Base-by-base conservation (phyloP, 2,888 invertebrate genomes). In the Acleris sparsana region DNA sequence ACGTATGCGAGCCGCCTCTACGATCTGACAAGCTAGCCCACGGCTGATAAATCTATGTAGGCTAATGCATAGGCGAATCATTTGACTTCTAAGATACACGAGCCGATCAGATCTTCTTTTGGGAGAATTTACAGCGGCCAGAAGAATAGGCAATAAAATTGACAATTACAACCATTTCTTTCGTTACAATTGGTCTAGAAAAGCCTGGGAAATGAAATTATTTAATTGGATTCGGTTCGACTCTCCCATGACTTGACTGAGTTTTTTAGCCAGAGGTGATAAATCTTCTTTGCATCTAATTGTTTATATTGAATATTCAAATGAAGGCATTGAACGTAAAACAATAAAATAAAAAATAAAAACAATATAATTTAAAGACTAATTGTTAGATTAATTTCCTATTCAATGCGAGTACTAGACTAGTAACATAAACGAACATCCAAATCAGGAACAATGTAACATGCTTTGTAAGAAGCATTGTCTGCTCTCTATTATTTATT, bases 151-250 rank as follows among this genome's bases (percentile, higher is more conserved):
- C 73, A 75, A 73, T 73, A 75, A 71, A 76, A 76, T 72, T 73
- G 72, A 73, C 80, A 79, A 78, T 80, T 76, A 80, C 75, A 76
- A 72, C 63, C 63, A 71, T 73, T 80, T 74, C 78, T 79, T 82
- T 84, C 82, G 77, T 84, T 80, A 62, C 70, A 67, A 80, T 76
- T 78, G 77, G 72, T 79, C 75, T 76, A 77, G 76, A 80, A 78
- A 76, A 70, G 74, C 71, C 74, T 82, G 80, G 73, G 80, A 84
- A 70, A 80, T 74, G 78, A 76, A 83, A 78, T 75, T 73, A 69
- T 72, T 72, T 78, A 79, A 83, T 85, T 79, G 75, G 77, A 77
- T 76, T 73, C 68, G 72, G 74, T 70, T 66, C 59, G 63, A 70
- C 58, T 70, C 64, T 69, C 49, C 66, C 63, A 64, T 65, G 60